These are phyloP conservation scores for Falcaria lacertinaria DNA, from an alignment of 2,888 invertebrate species.

Conservation along the genomic window DNA sequence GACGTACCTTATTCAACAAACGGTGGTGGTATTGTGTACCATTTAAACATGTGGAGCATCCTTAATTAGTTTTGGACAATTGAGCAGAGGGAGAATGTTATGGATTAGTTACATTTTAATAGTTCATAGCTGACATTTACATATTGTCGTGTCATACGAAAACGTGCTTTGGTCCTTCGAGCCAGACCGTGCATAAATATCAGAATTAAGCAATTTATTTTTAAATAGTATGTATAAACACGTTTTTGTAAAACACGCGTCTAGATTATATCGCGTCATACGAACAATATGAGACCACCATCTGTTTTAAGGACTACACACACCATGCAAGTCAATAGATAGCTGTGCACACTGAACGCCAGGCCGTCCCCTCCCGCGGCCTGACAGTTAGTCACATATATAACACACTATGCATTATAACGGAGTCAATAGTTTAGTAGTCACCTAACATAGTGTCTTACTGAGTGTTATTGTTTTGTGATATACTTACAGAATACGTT, in stretches of 20 bases:
- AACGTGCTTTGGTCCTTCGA: slow-evolving; percentile 34
- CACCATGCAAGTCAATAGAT: slow-evolving; percentile 65
- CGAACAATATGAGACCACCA: slow-evolving; percentile 56
- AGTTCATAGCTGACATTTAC: slow-evolving; percentile 44
- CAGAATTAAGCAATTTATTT: neutral
- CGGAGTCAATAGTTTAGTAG: slow-evolving; percentile 45
- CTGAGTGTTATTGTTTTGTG: slow-evolving; percentile 78
- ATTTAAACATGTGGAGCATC: slow-evolving; percentile 76
- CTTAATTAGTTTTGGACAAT: slow-evolving; percentile 78
- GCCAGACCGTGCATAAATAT: neutral
- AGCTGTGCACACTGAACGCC: slow-evolving; percentile 54
- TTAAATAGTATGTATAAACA: slow-evolving; percentile 10
- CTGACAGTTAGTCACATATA: slow-evolving; percentile 54
- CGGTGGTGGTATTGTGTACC: slow-evolving; percentile 75
- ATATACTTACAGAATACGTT: slow-evolving; percentile 80
- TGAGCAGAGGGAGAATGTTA: slow-evolving; percentile 79
- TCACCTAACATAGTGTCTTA: slow-evolving; percentile 76
- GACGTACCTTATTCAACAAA: slow-evolving; percentile 76
- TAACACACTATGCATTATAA: slow-evolving; percentile 45
- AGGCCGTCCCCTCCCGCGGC: slow-evolving; percentile 33
- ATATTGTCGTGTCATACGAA: slow-evolving; percentile 45
- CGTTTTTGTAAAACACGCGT: slow-evolving; percentile 48
- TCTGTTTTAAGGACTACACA: slow-evolving; percentile 64
- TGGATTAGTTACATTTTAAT: slow-evolving; percentile 75
- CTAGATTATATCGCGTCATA: slow-evolving; percentile 38